phyloP scores from a whole-genome alignment of 1,140 invertebrate genomes.

The Diorhabda sublineata region DNA sequence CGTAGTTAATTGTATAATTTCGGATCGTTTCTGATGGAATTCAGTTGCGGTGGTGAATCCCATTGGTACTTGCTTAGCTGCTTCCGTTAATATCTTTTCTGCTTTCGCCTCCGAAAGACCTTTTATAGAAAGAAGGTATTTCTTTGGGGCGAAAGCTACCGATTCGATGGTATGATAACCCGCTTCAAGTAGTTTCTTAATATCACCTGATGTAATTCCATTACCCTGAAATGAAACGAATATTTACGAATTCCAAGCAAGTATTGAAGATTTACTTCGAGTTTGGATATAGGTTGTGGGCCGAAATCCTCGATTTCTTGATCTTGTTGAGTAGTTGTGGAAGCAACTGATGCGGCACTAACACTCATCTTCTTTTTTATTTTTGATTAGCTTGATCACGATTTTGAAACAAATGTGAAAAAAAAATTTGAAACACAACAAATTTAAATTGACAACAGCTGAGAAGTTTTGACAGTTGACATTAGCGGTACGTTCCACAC shows the following conservation, averaged over 20 bases:
- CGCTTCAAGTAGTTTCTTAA: slow-evolving; percentile 90
- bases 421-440: too few relatives aligned
- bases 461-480: too few relatives aligned
- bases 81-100: slow-evolving; percentile 91
- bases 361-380: slow-evolving; percentile 20
- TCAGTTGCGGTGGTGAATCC: slow-evolving; percentile 97
- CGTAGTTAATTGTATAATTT: slow-evolving; percentile 86
- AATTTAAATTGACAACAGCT: too few relatives aligned
- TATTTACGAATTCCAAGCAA: not conserved
- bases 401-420: too few relatives aligned
- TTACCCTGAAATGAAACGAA: slow-evolving; percentile 56
- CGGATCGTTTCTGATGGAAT: slow-evolving; percentile 88
- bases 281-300: slow-evolving; percentile 56
- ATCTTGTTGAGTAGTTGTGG: slow-evolving; percentile 49
- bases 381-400: too few relatives aligned
- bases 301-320: slow-evolving; percentile 59
- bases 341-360: slow-evolving; percentile 43
- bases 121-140: slow-evolving; percentile 84
- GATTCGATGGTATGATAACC: slow-evolving; percentile 95
- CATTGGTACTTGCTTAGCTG: slow-evolving; percentile 91
- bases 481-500: too few relatives aligned
- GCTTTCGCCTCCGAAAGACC: slow-evolving; percentile 97
- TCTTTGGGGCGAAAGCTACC: slow-evolving; percentile 92
- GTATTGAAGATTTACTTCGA: slow-evolving; percentile 52
- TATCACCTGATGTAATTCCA: slow-evolving; percentile 84